These are phyloP conservation scores for Shinisaurus crocodilurus DNA, from an alignment of 2,113 vertebrate genomes.

Conservation along the genomic window DNA sequence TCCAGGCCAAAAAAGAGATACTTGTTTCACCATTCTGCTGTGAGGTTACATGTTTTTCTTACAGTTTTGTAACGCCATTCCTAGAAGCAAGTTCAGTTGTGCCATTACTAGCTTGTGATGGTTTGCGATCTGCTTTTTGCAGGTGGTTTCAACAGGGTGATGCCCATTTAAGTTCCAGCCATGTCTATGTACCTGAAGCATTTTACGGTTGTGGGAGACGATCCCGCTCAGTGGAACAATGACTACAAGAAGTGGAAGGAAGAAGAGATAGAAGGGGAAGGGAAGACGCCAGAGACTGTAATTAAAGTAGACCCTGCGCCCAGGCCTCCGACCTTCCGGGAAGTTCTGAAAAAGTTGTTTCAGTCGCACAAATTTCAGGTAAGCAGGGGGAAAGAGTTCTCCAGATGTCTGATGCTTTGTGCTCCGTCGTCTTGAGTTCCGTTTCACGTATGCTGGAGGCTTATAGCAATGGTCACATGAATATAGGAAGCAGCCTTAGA, in stretches of 20 bases:
- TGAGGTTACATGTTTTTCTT: not conserved
- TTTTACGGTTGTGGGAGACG: constrained; percentile 91
- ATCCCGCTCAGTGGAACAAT: constrained; percentile 75
- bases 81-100: not conserved
- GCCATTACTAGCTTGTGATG: too few species aligned
- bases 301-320: constrained; percentile 59
- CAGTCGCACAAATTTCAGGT: constrained; percentile 90
- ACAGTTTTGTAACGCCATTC: not conserved
- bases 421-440: not conserved
- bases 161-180: constrained; percentile 56
- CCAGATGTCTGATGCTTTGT: too few species aligned
- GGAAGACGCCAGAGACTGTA: constrained; percentile 34
- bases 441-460: too few species aligned
- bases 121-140: not conserved
- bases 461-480: not conserved
- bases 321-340: constrained; percentile 74
- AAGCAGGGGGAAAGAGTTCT: constrained; percentile 18
- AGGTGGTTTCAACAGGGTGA: not conserved
- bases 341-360: constrained; percentile 84
- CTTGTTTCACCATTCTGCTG: not conserved
- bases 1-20: not conserved
- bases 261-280: constrained; percentile 73
- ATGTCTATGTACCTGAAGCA: constrained; percentile 90
- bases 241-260: constrained; percentile 77
- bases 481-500: too few species aligned